These are phyloP conservation scores for Oxygymnocypris stewartii DNA, from an alignment of 2,113 vertebrate species.

Conservation along the genomic window DNA sequence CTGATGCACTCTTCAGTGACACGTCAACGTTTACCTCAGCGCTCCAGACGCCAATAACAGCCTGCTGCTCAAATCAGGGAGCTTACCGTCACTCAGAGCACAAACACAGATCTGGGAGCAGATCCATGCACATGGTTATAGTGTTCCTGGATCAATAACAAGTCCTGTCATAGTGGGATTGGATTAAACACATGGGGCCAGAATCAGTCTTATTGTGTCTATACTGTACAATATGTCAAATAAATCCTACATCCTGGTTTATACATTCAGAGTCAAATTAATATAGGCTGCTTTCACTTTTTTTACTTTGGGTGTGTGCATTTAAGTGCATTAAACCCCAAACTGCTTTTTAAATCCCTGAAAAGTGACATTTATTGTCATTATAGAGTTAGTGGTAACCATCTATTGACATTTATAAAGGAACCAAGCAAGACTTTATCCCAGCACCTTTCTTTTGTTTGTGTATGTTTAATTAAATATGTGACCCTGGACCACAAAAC, in stretches of 20 bases:
- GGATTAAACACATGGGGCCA: background rate
- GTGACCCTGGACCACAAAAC: no score
- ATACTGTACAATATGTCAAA: background rate
- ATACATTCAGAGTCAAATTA: background rate
- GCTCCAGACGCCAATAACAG: background rate
- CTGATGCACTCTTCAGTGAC: slow-evolving; percentile 33
- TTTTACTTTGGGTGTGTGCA: background rate
- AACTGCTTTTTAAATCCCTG: background rate
- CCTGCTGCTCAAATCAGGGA: slow-evolving; percentile 6
- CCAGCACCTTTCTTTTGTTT: background rate
- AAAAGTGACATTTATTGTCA: background rate
- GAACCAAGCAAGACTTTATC: background rate
- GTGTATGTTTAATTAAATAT: background rate
- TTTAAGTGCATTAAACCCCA: background rate
- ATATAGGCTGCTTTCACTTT: background rate
- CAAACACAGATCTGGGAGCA: background rate
- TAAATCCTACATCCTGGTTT: background rate
- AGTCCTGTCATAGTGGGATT: background rate
- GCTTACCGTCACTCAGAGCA: background rate
- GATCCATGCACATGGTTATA: background rate
- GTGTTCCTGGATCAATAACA: background rate
- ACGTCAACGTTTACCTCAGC: background rate
- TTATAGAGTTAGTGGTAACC: background rate
- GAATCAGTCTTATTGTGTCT: background rate
- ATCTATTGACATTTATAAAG: background rate